Evolutionary conservation across 2,797 vertebrate genomes (phyloP).

Genomic region (Anguilla obscura): DNA sequence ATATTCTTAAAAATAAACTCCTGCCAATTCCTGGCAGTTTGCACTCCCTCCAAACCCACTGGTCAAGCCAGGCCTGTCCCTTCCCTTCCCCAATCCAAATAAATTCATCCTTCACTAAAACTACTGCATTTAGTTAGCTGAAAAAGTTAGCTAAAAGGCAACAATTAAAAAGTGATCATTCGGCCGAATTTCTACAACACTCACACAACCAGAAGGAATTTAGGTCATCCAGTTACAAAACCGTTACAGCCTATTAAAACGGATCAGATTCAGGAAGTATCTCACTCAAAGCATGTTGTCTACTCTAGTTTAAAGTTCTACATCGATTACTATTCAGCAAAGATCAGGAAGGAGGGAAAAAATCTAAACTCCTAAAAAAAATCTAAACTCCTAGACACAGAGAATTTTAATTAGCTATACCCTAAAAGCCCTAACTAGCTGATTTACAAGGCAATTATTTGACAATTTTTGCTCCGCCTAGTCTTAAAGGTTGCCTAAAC

Average conservation of each 20-base stretch:
- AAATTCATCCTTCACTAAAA: conserved; percentile 73
- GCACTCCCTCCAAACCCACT: neutral
- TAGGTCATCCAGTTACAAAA: conserved; percentile 56
- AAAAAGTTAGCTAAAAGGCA: conserved; percentile 47
- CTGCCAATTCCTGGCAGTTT: conserved; percentile 54
- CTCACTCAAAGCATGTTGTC: neutral
- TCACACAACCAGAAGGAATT: conserved; percentile 79
- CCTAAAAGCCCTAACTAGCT: conserved; percentile 76
- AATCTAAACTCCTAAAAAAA: conserved; percentile 71
- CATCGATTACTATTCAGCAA: conserved; percentile 77
- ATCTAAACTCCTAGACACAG: conserved; percentile 74
- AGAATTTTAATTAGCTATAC: conserved; percentile 78
- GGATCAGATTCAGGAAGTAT: neutral
- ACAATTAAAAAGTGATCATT: conserved; percentile 77
- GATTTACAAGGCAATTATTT: conserved; percentile 63
- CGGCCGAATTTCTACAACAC: conserved; percentile 79
- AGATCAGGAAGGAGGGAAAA: conserved; percentile 78
- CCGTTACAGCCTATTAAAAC: neutral
- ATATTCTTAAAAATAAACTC: conserved; percentile 30
- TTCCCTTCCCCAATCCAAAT: conserved; percentile 64
- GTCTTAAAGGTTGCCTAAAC: conserved; percentile 82
- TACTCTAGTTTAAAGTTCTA: conserved; percentile 63
- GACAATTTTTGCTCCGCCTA: conserved; percentile 81
- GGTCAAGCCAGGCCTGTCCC: conserved; percentile 63
- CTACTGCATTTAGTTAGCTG: conserved; percentile 75